Conservation (phyloP, 2,797 vertebrate genomes). For the Gymnocypris eckloni region DNA sequence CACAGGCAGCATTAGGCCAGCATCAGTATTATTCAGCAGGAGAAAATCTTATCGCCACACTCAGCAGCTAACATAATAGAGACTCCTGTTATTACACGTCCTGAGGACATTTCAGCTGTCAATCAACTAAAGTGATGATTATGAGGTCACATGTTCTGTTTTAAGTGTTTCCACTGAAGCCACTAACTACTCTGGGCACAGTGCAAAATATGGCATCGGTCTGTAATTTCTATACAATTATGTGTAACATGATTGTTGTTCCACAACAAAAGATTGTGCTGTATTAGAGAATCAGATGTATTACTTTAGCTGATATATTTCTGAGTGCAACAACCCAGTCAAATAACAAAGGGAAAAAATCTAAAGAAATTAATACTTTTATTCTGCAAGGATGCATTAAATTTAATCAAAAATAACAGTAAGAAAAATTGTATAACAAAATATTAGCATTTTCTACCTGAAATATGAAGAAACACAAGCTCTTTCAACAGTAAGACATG, state of each 20-base stretch:
- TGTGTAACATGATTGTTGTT: background rate
- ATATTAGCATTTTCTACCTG: too few species aligned
- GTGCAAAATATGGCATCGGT: background rate
- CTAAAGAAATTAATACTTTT: background rate
- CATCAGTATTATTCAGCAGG: constrained; percentile 21
- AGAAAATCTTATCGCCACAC: constrained; percentile 13
- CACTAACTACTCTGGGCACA: background rate
- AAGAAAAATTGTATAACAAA: too few species aligned
- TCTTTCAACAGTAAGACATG: background rate
- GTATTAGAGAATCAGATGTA: background rate
- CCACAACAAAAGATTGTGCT: background rate
- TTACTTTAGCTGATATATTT: background rate
- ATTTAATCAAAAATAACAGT: too few species aligned
- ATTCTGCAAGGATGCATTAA: background rate
- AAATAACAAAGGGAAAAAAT: background rate
- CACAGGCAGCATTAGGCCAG: background rate
- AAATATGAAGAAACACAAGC: background rate
- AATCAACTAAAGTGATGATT: constrained; percentile 25
- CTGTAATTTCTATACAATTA: background rate
- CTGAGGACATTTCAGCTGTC: constrained; percentile 20
- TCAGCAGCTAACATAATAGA: background rate
- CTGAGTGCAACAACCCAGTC: background rate
- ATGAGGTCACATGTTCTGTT: background rate
- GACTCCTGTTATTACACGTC: background rate
- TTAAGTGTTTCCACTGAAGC: constrained; percentile 29